Conservation (phyloP, 2,113 vertebrate genomes). For the Junco hyemalis region DNA sequence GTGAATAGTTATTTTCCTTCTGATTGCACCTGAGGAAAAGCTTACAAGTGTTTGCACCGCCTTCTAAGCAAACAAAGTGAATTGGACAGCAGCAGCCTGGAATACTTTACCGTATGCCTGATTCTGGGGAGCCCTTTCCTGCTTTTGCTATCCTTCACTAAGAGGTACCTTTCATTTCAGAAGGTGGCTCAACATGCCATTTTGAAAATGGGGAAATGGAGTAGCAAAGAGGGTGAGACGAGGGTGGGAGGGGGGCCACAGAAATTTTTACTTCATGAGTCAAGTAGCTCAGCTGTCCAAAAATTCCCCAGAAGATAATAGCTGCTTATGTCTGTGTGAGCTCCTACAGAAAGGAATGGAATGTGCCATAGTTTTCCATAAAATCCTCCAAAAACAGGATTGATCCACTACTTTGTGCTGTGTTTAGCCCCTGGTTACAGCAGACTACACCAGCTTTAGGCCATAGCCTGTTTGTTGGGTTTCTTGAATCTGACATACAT, state of each 20-base stretch:
- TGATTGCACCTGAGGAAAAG: conserved; percentile 58
- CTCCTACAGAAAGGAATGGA: conserved; percentile 40
- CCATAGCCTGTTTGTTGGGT: not conserved
- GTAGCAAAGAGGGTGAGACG: not conserved
- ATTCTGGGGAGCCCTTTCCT: not conserved
- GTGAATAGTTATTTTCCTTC: conserved; percentile 51
- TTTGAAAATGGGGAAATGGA: not conserved
- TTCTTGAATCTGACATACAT: not conserved
- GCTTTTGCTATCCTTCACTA: not conserved
- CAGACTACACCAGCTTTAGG: not conserved
- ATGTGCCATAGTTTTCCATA: conserved; percentile 3
- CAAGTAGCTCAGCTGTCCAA: conserved; percentile 11
- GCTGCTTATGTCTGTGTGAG: not conserved
- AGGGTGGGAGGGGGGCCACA: not conserved
- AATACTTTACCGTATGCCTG: not conserved
- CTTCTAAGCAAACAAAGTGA: conserved; percentile 39
- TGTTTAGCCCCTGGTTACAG: not conserved
- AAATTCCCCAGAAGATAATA: conserved; percentile 18
- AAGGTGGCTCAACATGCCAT: not conserved
- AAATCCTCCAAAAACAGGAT: not conserved
- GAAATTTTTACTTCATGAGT: conserved; percentile 13
- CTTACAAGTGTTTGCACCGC: conserved; percentile 19
- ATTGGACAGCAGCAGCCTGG: not conserved
- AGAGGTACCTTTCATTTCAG: not conserved
- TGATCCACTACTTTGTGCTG: not conserved